Conservation (phyloP, 2,113 vertebrate genomes). For the Pica pica region DNA sequence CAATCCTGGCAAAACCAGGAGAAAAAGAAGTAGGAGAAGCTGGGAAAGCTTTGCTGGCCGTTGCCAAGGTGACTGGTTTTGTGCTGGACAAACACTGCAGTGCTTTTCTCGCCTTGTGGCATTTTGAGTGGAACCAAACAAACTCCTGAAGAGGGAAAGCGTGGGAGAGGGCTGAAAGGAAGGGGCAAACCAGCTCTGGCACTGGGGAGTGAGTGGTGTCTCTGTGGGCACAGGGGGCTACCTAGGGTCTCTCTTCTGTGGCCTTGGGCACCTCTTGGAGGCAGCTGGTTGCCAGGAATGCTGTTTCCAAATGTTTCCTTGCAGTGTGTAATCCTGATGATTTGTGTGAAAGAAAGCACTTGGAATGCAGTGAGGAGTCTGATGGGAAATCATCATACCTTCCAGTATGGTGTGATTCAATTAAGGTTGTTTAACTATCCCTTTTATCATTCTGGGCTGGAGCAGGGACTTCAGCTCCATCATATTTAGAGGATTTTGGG, state of each 20-base stretch:
- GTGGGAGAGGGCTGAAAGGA: neutral
- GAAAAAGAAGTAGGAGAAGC: neutral
- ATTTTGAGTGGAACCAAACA: neutral
- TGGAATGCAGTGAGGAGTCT: neutral
- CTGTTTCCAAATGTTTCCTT: neutral
- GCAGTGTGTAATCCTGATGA: too few species aligned
- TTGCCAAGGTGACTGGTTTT: slow-evolving; percentile 34
- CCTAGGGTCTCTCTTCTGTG: neutral
- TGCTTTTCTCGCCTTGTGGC: neutral
- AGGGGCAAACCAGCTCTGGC: neutral
- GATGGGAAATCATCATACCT: neutral
- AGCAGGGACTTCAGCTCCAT: neutral
- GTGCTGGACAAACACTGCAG: neutral
- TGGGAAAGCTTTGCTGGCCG: neutral
- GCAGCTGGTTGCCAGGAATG: neutral
- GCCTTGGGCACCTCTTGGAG: neutral
- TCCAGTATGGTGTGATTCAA: neutral
- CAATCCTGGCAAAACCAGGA: neutral
- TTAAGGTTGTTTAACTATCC: neutral
- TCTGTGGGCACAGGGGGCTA: neutral
- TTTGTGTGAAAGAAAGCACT: neutral
- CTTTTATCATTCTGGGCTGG: neutral
- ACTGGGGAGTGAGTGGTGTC: neutral
- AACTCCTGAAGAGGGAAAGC: neutral
- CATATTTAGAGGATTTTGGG: fast-evolving